These are phyloP conservation scores for Periophthalmus modestus DNA, from an alignment of 2,113 vertebrate species.

Conservation along the genomic window DNA sequence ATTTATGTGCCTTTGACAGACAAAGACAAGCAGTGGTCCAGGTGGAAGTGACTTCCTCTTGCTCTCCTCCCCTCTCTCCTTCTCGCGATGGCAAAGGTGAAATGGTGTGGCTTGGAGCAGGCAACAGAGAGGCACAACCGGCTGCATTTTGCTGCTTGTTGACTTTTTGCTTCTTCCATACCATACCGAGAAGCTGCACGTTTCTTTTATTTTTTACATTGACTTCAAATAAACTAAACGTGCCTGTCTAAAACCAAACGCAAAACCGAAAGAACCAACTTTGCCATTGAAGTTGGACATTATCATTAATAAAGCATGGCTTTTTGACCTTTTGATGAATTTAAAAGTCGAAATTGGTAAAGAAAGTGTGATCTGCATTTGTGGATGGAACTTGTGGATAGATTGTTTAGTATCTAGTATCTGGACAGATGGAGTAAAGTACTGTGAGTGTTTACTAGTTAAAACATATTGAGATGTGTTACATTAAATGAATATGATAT, in stretches of 20 bases:
- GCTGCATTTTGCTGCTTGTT: slow-evolving; percentile 83
- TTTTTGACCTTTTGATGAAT: slow-evolving; percentile 7
- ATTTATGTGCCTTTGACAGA: slow-evolving; percentile 99
- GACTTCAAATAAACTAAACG: slow-evolving; percentile 27
- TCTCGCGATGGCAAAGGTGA: slow-evolving; percentile 90
- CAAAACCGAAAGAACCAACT: slow-evolving; percentile 3
- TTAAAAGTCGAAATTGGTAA: neutral
- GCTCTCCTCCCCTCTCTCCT: slow-evolving; percentile 81
- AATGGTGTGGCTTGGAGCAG: slow-evolving; percentile 90
- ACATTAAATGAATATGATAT: neutral
- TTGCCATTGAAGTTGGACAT: slow-evolving; percentile 3
- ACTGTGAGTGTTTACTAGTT: neutral
- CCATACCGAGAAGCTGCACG: slow-evolving; percentile 76
- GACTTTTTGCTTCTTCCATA: slow-evolving; percentile 83
- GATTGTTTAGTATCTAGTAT: neutral
- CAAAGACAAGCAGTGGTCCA: slow-evolving; percentile 99
- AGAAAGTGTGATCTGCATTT: neutral
- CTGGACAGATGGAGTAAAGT: neutral
- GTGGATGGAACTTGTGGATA: neutral
- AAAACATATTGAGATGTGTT: neutral
- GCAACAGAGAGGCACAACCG: slow-evolving; percentile 75
- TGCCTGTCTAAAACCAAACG: slow-evolving; percentile 19
- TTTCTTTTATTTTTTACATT: slow-evolving; percentile 41
- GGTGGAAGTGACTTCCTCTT: slow-evolving; percentile 99
- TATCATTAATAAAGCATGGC: slow-evolving; percentile 47